Evolutionary conservation across 1,140 invertebrate genomes (phyloP).

Genomic region (Anoplophora glabripennis): DNA sequence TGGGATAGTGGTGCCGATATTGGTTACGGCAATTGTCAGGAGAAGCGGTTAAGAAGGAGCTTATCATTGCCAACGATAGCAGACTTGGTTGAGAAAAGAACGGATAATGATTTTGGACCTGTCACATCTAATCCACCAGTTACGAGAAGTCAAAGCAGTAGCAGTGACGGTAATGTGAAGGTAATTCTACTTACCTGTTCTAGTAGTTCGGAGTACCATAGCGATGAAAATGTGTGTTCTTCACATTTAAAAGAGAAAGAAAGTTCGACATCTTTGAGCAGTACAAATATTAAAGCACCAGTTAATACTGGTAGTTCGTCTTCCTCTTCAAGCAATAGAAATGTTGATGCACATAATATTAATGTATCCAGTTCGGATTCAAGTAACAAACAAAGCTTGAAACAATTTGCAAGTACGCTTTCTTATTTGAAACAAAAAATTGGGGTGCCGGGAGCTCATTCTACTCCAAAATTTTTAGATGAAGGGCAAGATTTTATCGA

Average conservation of each 20-base stretch:
- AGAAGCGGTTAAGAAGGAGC: constrained; percentile 32
- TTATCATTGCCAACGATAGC: constrained; percentile 38
- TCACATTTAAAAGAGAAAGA: not conserved
- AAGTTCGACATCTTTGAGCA: not conserved
- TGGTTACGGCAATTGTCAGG: constrained; percentile 59
- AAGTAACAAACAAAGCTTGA: constrained; percentile 7
- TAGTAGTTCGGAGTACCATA: constrained; percentile 6
- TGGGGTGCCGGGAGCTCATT: constrained; percentile 40
- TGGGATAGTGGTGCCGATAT: constrained; percentile 77
- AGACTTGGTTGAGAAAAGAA: constrained; percentile 8
- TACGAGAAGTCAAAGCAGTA: not conserved
- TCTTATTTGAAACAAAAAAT: constrained; percentile 37
- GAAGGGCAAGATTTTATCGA: not conserved
- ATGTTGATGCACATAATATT: not conserved
- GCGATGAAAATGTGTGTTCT: not conserved
- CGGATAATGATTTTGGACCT: not conserved
- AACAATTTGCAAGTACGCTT: constrained; percentile 10
- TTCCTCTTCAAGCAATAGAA: not conserved
- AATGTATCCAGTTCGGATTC: constrained; percentile 1
- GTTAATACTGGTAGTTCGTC: not conserved
- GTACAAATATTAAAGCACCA: not conserved
- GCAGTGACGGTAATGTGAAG: not conserved
- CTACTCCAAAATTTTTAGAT: constrained; percentile 33
- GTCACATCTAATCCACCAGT: not conserved
- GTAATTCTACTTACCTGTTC: constrained; percentile 4